Percentiles rank a stretch among this genome's conserved stretches.
phyloP scores from a whole-genome alignment of 2,888 invertebrate species.

The Bombylius major region DNA sequence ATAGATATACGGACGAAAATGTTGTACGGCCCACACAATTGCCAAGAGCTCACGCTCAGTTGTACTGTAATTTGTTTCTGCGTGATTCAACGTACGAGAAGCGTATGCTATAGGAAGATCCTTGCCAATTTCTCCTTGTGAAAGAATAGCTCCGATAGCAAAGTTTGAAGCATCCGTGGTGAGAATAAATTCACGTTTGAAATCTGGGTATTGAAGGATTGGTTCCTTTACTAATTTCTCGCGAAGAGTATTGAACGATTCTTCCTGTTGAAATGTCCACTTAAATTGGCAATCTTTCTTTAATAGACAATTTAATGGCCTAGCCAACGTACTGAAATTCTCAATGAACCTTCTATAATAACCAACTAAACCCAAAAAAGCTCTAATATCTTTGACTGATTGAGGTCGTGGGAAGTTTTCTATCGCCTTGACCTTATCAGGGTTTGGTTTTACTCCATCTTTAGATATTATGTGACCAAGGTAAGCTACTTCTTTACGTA shows the following conservation, averaged over 20 bases:
- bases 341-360: slow-evolving; percentile 26
- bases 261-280: neutral
- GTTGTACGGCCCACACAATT: too few relatives aligned
- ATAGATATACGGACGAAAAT: too few relatives aligned
- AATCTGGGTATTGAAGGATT: slow-evolving; percentile 1
- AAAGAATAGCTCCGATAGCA: neutral
- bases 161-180: slow-evolving; percentile 1
- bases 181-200: neutral
- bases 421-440: slow-evolving; percentile 16
- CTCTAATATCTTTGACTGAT: slow-evolving; percentile 17
- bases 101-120: too few relatives aligned
- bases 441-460: slow-evolving; percentile 20
- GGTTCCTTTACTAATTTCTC: neutral
- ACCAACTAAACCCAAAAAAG: slow-evolving; percentile 18
- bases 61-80: too few relatives aligned
- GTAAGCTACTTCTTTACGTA: slow-evolving; percentile 13
- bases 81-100: too few relatives aligned
- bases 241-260: neutral
- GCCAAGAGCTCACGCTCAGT: too few relatives aligned
- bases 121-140: too few relatives aligned
- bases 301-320: neutral
- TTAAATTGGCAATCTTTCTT: slow-evolving; percentile 1
- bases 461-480: slow-evolving; percentile 21
- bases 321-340: slow-evolving; percentile 1
- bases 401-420: slow-evolving; percentile 17